Evolutionary conservation across 2,888 invertebrate genomes (phyloP).

Genomic region (Masnerella sp.): DNA sequence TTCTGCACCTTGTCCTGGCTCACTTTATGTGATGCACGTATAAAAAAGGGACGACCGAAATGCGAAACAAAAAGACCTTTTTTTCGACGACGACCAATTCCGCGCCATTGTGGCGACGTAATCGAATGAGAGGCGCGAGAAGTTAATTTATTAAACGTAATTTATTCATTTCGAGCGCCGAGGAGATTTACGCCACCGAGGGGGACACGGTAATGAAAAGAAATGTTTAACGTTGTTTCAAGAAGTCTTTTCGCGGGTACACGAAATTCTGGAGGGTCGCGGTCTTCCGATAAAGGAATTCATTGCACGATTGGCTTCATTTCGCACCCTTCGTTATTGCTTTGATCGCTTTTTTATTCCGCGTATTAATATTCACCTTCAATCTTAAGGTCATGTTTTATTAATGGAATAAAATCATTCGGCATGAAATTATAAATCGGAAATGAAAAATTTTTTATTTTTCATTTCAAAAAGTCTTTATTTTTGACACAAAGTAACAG

Average conservation of each 20-base stretch:
- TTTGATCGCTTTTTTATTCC: constrained; percentile 2
- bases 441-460: too few species aligned
- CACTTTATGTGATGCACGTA: too few species aligned
- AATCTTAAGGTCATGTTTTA: too few species aligned
- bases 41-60: too few species aligned
- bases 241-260: constrained; percentile 43
- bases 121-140: constrained; percentile 50
- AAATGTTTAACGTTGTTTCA: constrained; percentile 53
- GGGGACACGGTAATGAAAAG: constrained; percentile 41
- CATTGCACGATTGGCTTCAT: constrained; percentile 40
- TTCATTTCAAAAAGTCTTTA: too few species aligned
- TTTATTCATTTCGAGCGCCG: constrained; percentile 44
- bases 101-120: constrained; percentile 37
- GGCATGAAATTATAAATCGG: too few species aligned
- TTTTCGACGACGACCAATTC: constrained; percentile 30
- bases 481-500: too few species aligned
- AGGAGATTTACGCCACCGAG: constrained; percentile 31
- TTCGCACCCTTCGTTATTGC: constrained; percentile 8
- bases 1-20: too few species aligned
- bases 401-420: too few species aligned
- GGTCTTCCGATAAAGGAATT: constrained; percentile 40
- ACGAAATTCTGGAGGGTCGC: constrained; percentile 37
- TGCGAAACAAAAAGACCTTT: too few species aligned
- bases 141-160: constrained; percentile 56
- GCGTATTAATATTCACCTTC: constrained; percentile 5